These are phyloP conservation scores for Hypselothyrea guttata DNA, from an alignment of 2,888 invertebrate genomes.

Conservation along the genomic window DNA sequence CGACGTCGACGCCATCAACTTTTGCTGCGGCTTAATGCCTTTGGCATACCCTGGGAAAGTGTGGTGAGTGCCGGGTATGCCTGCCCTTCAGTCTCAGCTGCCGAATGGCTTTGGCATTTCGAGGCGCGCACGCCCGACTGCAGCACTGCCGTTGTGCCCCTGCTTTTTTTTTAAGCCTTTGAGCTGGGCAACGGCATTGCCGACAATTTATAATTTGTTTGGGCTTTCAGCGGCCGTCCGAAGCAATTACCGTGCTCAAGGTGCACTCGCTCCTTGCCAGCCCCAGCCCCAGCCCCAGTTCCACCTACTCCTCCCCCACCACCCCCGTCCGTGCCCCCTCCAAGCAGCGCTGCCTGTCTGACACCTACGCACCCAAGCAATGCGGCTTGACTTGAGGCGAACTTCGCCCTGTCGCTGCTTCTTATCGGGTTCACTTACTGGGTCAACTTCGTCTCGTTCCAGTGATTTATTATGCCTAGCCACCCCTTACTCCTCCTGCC, in stretches of 20 bases:
- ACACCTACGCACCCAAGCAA: conserved; percentile 40
- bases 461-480: conserved; percentile 51
- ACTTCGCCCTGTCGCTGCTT: conserved; percentile 33
- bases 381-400: conserved; percentile 56
- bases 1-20: conserved; percentile 22
- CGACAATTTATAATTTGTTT: conserved; percentile 68
- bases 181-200: conserved; percentile 41
- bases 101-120: background rate
- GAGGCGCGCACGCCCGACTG: background rate
- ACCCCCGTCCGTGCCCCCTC: too few species aligned
- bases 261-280: conserved; percentile 29
- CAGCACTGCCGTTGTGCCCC: background rate
- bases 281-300: background rate
- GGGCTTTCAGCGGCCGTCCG: conserved; percentile 69
- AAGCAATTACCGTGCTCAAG: conserved; percentile 63
- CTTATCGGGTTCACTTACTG: conserved; percentile 60
- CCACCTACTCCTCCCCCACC: background rate
- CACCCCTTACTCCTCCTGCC: background rate
- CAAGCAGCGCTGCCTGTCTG: conserved; percentile 5
- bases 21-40: background rate
- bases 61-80: too few species aligned
- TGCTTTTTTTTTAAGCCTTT: conserved; percentile 40
- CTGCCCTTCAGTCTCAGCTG: conserved; percentile 1
- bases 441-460: conserved; percentile 53
- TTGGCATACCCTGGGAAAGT: too few species aligned